Evolutionary conservation across 2,797 vertebrate species (phyloP), one percentile per base, ranked within the genome.

Genomic region (Sebastes trivittatus): DNA sequence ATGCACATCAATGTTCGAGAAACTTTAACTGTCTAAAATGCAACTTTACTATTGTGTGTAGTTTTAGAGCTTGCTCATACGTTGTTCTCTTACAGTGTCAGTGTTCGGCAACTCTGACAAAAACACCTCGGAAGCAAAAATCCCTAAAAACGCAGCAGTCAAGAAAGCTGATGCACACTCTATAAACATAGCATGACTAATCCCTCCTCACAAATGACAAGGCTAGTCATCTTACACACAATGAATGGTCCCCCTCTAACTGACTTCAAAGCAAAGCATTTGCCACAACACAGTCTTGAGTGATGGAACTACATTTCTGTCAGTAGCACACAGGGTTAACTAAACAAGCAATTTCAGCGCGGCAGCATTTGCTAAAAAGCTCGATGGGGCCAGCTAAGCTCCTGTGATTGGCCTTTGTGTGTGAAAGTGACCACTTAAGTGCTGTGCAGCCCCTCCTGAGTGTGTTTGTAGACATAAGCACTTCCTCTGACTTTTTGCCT

Each of bases 351-450:
- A 68, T 86, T 90, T 89, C 72, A 80, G 82, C 22, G 18, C 4
- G 9, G 75, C 77, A 62, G 86, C 80, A 62, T 89, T 90, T 81
- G 75, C 85, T 88, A 81, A 89, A 93, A 87, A 82, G 89, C 90
- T 80, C 79, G 80, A 84, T 85, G 81, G 78, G 62, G 59, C 74
- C 65, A 58, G 89, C 89, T 94, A 94, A 95, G 92, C 93, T 93
- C 69, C 84, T 84, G 89, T 87, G 79, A 89, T 90, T 87, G 85
- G 87, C 85, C 87, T 92, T 91, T 92, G 88, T 93, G 89, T 89
- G 88, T 73, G 78, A 83, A 88, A 92, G 85, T 92, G 93, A 92
- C 91, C 89, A 85, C 87, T 85, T 84, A 81, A 93, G 92, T 87
- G 85, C 92, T 87, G 73, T 52, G 78, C 82, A 70, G 83, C 64